Percentiles rank a stretch among this genome's conserved stretches.
Conservation (phyloP, 2,888 invertebrate species). For the Eilema depressum region DNA sequence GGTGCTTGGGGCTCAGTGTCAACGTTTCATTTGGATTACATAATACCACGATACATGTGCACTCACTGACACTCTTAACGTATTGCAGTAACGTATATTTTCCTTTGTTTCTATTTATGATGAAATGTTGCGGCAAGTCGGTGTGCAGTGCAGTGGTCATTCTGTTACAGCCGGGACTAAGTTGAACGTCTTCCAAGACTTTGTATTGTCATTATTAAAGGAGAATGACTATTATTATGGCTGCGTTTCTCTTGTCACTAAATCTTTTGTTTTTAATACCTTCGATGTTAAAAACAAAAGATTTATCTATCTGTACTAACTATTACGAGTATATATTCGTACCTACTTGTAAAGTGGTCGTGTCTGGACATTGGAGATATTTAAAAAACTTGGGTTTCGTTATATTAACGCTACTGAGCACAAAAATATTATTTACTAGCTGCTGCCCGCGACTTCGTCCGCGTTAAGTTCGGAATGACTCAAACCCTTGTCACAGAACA, state of each 20-base stretch:
- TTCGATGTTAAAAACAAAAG: background rate
- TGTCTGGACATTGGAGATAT: no score
- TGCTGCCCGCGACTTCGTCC: no score
- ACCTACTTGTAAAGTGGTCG: no score
- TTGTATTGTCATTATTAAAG: constrained; percentile 76
- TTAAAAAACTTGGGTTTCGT: no score
- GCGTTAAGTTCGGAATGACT: no score
- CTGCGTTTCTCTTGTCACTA: constrained; percentile 69
- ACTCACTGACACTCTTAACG: constrained; percentile 35
- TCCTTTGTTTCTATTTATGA: constrained; percentile 25
- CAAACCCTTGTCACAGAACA: no score
- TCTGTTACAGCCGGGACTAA: constrained; percentile 66
- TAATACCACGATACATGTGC: constrained; percentile 57
- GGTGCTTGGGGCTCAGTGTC: constrained; percentile 78
- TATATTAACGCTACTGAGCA: no score
- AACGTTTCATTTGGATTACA: constrained; percentile 82
- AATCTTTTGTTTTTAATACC: constrained; percentile 34
- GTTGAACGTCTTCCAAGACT: constrained; percentile 77
- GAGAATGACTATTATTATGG: constrained; percentile 75
- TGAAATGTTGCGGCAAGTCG: constrained; percentile 53
- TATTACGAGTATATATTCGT: no score
- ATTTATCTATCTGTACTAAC: no score
- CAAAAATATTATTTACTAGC: no score
- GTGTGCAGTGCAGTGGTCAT: constrained; percentile 76
- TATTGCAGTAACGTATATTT: constrained; percentile 44